A percentile compares a stretch with the other conserved stretches of the same genome.
Evolutionary conservation across 2,113 vertebrate genomes (phyloP).

Genomic region (Loxodonta africana): DNA sequence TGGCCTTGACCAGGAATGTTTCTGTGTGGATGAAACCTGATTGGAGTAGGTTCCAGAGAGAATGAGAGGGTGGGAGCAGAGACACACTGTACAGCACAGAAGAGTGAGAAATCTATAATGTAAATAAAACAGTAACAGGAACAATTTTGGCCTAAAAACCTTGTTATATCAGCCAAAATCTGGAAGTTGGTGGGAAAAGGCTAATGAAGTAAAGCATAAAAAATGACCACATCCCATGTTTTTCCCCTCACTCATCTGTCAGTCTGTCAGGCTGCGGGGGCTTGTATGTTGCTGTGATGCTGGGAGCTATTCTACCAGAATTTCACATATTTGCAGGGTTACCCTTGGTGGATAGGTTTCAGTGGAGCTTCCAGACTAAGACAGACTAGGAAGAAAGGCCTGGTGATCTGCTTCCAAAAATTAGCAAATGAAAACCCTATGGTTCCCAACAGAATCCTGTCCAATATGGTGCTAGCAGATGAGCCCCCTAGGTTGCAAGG

Average conservation of each 20-base stretch:
- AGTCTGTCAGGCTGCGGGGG: neutral
- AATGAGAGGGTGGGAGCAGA: neutral
- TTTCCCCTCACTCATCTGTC: neutral
- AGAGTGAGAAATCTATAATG: neutral
- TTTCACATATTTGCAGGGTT: neutral
- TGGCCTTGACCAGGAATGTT: neutral
- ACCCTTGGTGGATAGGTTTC: neutral
- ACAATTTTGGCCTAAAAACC: slow-evolving; percentile 19
- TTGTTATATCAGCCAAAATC: neutral
- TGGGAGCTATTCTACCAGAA: neutral
- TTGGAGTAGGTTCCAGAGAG: neutral
- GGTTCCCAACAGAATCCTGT: neutral
- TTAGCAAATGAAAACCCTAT: neutral
- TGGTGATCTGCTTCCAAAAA: neutral
- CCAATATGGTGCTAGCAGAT: neutral
- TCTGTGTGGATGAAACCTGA: neutral
- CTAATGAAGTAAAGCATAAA: neutral
- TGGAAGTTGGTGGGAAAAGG: neutral
- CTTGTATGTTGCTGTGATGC: neutral
- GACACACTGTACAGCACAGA: neutral
- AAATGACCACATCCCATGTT: neutral
- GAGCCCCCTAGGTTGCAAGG: neutral
- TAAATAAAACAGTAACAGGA: slow-evolving; percentile 5
- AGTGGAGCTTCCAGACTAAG: neutral
- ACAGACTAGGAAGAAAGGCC: neutral